Conservation (phyloP, 1,140 invertebrate species). For the Drusus annulatus region DNA sequence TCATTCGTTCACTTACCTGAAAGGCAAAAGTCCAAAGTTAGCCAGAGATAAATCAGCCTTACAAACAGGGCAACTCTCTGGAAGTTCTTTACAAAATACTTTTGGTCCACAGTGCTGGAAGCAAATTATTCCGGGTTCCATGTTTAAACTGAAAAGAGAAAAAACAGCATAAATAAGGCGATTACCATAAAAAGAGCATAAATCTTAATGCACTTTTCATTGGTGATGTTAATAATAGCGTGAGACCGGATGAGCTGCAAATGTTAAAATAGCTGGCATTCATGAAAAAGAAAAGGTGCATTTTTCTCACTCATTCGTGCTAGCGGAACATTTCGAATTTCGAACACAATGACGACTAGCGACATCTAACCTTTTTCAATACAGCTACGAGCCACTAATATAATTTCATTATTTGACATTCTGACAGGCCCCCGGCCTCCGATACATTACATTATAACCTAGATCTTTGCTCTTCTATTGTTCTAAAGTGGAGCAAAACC, state of each 20-base stretch:
- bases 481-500: conserved; percentile 35
- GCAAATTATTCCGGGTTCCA: conserved; percentile 85
- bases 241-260: conserved; percentile 1
- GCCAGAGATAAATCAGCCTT: conserved; percentile 73
- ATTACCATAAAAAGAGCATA: conserved; percentile 1
- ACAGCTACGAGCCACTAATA: neutral
- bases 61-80: conserved; percentile 81
- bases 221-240: neutral
- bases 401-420: conserved; percentile 21
- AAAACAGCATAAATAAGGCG: conserved; percentile 1
- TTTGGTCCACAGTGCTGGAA: conserved; percentile 86
- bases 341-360: neutral
- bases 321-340: neutral
- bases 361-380: conserved; percentile 26
- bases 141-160: conserved; percentile 54
- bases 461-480: conserved; percentile 33
- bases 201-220: neutral
- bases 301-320: conserved; percentile 6
- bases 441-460: conserved; percentile 14
- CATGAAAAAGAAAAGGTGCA: neutral
- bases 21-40: conserved; percentile 79
- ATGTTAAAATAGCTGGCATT: neutral
- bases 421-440: conserved; percentile 26
- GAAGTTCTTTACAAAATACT: conserved; percentile 83
- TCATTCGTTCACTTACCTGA: conserved; percentile 70